Conservation (phyloP, 2,888 invertebrate genomes). For the Pollenia amentaria region DNA sequence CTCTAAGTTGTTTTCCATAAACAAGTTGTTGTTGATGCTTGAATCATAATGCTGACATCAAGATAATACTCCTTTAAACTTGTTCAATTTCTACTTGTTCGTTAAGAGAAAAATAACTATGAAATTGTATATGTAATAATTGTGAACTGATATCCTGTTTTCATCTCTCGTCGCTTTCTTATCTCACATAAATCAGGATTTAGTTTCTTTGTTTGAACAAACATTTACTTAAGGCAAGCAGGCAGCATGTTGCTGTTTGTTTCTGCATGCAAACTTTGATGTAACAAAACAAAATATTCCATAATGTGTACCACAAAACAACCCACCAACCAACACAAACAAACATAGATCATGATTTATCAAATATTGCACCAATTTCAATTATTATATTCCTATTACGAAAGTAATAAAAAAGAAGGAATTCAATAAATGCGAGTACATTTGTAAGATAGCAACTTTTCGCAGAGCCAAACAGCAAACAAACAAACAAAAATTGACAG, state of each 20-base stretch:
- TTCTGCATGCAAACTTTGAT: slow-evolving; percentile 44
- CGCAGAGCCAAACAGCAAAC: slow-evolving; percentile 5
- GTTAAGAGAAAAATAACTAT: neutral
- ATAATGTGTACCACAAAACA: slow-evolving; percentile 22
- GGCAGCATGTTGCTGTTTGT: slow-evolving; percentile 18
- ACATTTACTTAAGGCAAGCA: slow-evolving; percentile 41
- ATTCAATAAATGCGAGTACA: slow-evolving; percentile 11
- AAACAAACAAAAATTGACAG: slow-evolving; percentile 47
- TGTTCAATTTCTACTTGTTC: slow-evolving; percentile 39
- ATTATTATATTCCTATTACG: slow-evolving; percentile 44
- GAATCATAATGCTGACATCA: neutral
- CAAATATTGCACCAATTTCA: slow-evolving; percentile 45
- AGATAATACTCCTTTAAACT: slow-evolving; percentile 13
- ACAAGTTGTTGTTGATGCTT: neutral
- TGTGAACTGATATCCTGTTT: slow-evolving; percentile 54
- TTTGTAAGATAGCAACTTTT: slow-evolving; percentile 20
- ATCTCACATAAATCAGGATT: slow-evolving; percentile 49
- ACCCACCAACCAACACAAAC: neutral
- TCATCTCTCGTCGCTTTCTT: slow-evolving; percentile 21
- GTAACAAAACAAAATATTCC: slow-evolving; percentile 22
- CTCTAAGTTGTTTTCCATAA: neutral
- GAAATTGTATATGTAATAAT: slow-evolving; percentile 35
- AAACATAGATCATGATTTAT: slow-evolving; percentile 8
- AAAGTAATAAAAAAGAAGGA: neutral
- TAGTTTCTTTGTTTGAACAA: slow-evolving; percentile 31